Evolutionary conservation across 2,797 vertebrate species (phyloP).

Genomic region (Eurystomus glaucurus): DNA sequence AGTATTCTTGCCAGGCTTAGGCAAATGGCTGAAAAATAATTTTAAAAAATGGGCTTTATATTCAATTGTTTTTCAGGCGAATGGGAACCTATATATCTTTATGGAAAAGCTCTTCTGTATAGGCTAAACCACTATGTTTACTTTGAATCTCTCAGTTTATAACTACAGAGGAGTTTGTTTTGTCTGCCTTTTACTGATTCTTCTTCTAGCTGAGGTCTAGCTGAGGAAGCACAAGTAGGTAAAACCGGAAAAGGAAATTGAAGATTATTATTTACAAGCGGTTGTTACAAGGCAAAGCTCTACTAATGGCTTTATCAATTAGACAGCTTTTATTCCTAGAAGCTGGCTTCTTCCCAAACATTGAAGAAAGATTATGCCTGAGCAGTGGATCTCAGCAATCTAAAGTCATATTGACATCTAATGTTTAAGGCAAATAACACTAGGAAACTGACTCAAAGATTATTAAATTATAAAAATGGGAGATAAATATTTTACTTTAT

Average conservation of each 20-base stretch:
- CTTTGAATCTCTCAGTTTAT: neutral
- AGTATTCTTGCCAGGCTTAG: neutral
- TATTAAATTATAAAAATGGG: neutral
- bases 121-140: neutral
- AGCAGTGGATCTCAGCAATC: neutral
- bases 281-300: neutral
- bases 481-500: neutral
- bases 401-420: neutral
- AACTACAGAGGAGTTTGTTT: neutral
- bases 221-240: neutral
- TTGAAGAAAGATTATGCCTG: neutral
- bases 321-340: neutral
- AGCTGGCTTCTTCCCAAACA: neutral
- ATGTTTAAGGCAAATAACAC: neutral
- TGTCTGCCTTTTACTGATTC: neutral
- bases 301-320: neutral
- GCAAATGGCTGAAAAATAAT: neutral
- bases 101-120: neutral
- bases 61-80: neutral
- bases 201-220: neutral
- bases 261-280: neutral
- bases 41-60: neutral
- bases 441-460: neutral
- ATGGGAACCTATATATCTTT: neutral
- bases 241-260: neutral